Evolutionary conservation across 2,888 invertebrate genomes (phyloP).

Genomic region (Ichneumoninae sp.): DNA sequence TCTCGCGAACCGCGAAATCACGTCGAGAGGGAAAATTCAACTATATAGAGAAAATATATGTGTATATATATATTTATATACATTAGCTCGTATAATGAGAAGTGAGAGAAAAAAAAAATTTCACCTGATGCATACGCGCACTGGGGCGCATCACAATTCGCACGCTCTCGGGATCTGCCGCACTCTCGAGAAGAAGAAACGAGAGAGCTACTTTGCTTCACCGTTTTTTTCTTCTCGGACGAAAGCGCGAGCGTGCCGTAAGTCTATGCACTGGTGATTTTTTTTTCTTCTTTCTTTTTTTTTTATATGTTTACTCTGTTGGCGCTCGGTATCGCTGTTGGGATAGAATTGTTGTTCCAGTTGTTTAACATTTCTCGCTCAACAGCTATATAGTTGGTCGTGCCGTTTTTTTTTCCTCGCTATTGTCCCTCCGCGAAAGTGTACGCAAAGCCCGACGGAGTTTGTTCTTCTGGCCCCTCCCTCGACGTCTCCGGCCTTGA

Average conservation of each 20-base stretch:
- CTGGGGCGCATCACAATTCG: slow-evolving; percentile 36
- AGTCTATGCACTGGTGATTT: slow-evolving; percentile 4
- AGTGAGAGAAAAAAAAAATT: slow-evolving; percentile 33
- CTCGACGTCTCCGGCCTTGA: slow-evolving; percentile 65
- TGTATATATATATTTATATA: background rate
- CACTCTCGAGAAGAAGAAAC: slow-evolving; percentile 47
- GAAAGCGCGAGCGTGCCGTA: slow-evolving; percentile 55
- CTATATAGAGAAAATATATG: background rate
- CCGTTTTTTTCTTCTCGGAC: slow-evolving; percentile 37
- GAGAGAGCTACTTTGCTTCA: slow-evolving; percentile 59
- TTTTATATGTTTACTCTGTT: background rate
- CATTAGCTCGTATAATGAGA: slow-evolving; percentile 37
- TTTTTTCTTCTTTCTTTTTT: background rate
- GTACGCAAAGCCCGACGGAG: background rate
- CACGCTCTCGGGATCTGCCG: slow-evolving; percentile 57
- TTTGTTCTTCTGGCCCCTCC: background rate
- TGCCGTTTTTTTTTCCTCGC: background rate
- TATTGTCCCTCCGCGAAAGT: background rate
- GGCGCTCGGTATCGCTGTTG: background rate
- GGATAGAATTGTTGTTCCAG: slow-evolving; percentile 4
- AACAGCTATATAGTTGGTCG: background rate
- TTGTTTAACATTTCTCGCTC: slow-evolving; percentile 14
- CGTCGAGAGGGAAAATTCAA: slow-evolving; percentile 17
- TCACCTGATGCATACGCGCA: slow-evolving; percentile 20
- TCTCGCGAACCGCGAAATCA: slow-evolving; percentile 7